A percentile compares a stretch with the other conserved stretches of the same genome.
These are phyloP conservation scores for Pemphredon lugubris DNA, from an alignment of 2,888 invertebrate genomes.

Conservation along the genomic window DNA sequence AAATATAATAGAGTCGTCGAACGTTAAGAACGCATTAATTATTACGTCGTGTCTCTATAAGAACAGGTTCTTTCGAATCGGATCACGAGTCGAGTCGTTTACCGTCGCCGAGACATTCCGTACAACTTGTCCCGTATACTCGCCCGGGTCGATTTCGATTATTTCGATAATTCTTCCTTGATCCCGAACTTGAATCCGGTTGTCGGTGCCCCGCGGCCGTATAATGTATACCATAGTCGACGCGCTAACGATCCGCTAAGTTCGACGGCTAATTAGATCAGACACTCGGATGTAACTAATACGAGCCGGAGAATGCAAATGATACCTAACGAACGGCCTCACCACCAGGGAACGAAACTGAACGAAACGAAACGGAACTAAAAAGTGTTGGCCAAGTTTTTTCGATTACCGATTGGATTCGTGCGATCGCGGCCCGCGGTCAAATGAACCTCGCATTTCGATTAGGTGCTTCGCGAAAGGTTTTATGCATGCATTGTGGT, in stretches of 20 bases:
- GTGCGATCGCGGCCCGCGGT: conserved; percentile 58
- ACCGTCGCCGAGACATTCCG: conserved; percentile 8
- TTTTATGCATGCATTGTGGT: conserved; percentile 60
- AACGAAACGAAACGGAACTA: conserved; percentile 23
- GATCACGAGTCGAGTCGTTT: conserved; percentile 43
- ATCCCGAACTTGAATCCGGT: conserved; percentile 21
- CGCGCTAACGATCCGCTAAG: conserved; percentile 58
- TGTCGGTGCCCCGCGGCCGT: conserved; percentile 17
- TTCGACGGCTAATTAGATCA: conserved; percentile 61
- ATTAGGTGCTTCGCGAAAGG: conserved; percentile 57
- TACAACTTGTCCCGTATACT: conserved; percentile 30
- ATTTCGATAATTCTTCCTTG: conserved; percentile 48
- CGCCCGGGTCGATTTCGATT: conserved; percentile 39
- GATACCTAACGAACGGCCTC: conserved; percentile 59
- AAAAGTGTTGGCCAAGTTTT: conserved; percentile 46
- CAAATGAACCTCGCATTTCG: conserved; percentile 59
- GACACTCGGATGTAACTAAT: conserved; percentile 51
- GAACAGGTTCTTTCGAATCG: neutral
- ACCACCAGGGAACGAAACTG: conserved; percentile 20
- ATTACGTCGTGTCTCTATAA: neutral
- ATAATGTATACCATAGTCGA: conserved; percentile 54
- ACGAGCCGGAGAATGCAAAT: conserved; percentile 54
- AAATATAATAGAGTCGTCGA: too few species aligned
- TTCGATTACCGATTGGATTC: conserved; percentile 55
- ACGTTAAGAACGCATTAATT: too few species aligned